phyloP scores from a whole-genome alignment of 2,888 invertebrate genomes.

The Orthonychiurus folsomi region DNA sequence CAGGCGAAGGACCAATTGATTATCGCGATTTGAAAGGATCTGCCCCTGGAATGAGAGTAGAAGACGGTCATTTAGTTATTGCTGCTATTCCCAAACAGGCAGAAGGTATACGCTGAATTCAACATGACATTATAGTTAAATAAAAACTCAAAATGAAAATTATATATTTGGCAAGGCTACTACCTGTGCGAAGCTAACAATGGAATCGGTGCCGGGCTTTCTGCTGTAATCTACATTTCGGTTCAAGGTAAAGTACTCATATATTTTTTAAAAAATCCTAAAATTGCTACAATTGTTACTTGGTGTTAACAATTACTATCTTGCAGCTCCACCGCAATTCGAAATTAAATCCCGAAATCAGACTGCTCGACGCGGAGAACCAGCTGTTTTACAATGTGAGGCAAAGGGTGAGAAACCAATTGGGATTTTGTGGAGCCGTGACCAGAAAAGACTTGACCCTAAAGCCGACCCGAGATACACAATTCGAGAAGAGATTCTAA shows the following conservation, averaged over 20 bases:
- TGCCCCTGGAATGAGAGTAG: slow-evolving; percentile 81
- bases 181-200: slow-evolving; percentile 94
- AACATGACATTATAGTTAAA: no score
- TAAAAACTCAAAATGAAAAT: neutral
- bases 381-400: slow-evolving; percentile 82
- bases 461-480: slow-evolving; percentile 60
- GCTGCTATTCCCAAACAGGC: slow-evolving; percentile 85
- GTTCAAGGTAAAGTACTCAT: slow-evolving; percentile 78
- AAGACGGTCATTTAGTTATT: slow-evolving; percentile 85
- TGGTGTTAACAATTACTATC: neutral
- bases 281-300: neutral
- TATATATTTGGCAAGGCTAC: slow-evolving; percentile 50
- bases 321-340: slow-evolving; percentile 83
- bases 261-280: no score
- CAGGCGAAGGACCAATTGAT: slow-evolving; percentile 83
- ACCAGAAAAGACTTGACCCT: slow-evolving; percentile 81
- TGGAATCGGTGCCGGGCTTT: slow-evolving; percentile 87
- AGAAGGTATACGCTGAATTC: slow-evolving; percentile 51
- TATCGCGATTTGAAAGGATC: slow-evolving; percentile 85
- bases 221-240: slow-evolving; percentile 84
- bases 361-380: slow-evolving; percentile 80
- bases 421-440: slow-evolving; percentile 89
- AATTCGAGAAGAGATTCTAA: slow-evolving; percentile 67
- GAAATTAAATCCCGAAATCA: slow-evolving; percentile 85
- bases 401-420: slow-evolving; percentile 71